Evolutionary conservation across 2,888 invertebrate genomes (phyloP), one percentile per base, ranked within the genome.

Genomic region (Nemurella pictetii): DNA sequence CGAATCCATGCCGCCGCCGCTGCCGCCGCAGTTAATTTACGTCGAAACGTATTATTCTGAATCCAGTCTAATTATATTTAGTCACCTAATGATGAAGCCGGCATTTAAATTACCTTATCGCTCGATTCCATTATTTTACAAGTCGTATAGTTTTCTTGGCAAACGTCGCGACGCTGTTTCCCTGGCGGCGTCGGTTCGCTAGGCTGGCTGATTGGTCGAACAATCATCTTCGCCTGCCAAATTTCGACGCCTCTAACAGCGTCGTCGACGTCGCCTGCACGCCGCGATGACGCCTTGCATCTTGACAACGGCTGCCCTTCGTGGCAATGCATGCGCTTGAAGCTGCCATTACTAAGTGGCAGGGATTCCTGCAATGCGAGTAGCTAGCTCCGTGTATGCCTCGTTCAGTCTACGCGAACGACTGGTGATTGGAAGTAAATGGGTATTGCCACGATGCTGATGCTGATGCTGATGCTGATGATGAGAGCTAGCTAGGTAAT

Each of bases 61-160:
- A 82, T 82, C 55, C 55, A 82, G 72, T 82, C 81, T 81, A 81
- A 82, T 82, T 82, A 82, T 82, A 72, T 82, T 82, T 55, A 26
- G 72, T 82, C 55, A 82, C 82, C 82, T 82, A 82, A 82, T 82
- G 82, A 81, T 55, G 81, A 72, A 55, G 82, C 72, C 55, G 82
- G 55, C 72, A 82, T 82, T 82, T 82, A 82, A 82, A 82, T 82
- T 82, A 82, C 72, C 55, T 82, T 82, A 29, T 82, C 36, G 55
- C n/a, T 72, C 26, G 27, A 28, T 82, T 36, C 55, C 81, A 32
- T 81, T 81, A 81, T 81, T 81, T 81, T 35, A 81, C 81, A 36
- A 81, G 78, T 26, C 81, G 4, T 35, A 12, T 9, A 32, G n/a
- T 81, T 35, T 81, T 81, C 35, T 81, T 81, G 81, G 81, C 81